These are phyloP conservation scores for Poecile montanus DNA, from an alignment of 2,797 vertebrate species.

Conservation along the genomic window DNA sequence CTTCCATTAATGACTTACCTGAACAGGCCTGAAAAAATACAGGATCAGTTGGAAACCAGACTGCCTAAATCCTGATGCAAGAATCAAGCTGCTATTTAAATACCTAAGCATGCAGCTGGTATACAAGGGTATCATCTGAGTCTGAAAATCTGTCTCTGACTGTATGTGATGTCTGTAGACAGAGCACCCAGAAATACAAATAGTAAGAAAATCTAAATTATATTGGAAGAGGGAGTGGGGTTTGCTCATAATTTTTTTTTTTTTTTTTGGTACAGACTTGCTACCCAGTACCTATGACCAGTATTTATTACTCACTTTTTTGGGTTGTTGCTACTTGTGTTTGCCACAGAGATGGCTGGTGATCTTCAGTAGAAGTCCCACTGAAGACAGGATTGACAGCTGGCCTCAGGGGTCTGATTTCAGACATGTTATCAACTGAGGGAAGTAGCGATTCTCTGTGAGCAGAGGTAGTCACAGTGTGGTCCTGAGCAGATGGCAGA, in stretches of 20 bases:
- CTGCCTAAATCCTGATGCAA: neutral
- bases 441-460: neutral
- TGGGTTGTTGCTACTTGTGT: neutral
- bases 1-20: neutral
- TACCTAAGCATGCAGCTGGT: neutral
- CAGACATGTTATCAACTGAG: neutral
- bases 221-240: neutral
- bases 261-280: neutral
- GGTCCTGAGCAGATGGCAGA: neutral
- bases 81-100: neutral
- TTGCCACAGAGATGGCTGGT: neutral
- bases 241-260: rapidly evolving
- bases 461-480: neutral
- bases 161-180: neutral
- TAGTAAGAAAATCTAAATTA: neutral
- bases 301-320: constrained; percentile 18
- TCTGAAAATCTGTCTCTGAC: neutral
- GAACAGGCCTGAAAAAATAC: neutral
- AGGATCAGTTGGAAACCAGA: neutral
- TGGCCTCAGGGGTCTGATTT: neutral
- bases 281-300: neutral
- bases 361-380: neutral
- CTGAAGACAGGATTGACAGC: neutral
- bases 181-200: neutral
- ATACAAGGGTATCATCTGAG: neutral